These are phyloP conservation scores for Antheraea pernyi DNA, from an alignment of 1,140 invertebrate genomes.

Conservation along the genomic window DNA sequence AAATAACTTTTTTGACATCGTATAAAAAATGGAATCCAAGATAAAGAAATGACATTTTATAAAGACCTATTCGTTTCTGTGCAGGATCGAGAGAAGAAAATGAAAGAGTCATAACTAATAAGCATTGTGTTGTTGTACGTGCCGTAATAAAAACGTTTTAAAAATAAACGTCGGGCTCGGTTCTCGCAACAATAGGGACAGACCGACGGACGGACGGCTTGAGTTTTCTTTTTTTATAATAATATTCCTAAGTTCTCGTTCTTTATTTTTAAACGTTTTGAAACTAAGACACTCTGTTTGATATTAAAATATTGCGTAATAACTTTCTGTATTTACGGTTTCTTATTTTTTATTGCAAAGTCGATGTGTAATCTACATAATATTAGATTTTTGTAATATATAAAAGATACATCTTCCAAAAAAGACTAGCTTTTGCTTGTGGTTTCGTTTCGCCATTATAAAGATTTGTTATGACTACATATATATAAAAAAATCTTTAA, in stretches of 20 bases:
- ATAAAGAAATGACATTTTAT: neutral
- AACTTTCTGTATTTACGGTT: neutral
- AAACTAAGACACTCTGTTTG: neutral
- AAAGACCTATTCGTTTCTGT: neutral
- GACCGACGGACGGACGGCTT: neutral
- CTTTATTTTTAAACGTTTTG: neutral
- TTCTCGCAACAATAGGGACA: conserved; percentile 2
- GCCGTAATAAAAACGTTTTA: conserved; percentile 4
- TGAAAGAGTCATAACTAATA: conserved; percentile 1
- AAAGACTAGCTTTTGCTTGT: too few relatives aligned
- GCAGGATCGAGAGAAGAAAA: neutral
- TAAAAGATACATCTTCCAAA: too few relatives aligned
- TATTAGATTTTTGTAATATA: too few relatives aligned
- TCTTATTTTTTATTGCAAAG: too few relatives aligned
- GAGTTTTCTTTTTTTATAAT: neutral
- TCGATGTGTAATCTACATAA: too few relatives aligned
- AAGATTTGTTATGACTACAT: too few relatives aligned
- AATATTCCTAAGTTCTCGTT: neutral
- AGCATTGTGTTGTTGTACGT: neutral
- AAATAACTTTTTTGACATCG: neutral
- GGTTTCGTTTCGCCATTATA: too few relatives aligned
- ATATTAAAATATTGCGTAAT: neutral
- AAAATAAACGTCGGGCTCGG: conserved; percentile 1
- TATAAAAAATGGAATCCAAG: neutral
- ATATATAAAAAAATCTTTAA: too few relatives aligned